Evolutionary conservation across 2,797 vertebrate species (phyloP).

Genomic region (Tapirus indicus): DNA sequence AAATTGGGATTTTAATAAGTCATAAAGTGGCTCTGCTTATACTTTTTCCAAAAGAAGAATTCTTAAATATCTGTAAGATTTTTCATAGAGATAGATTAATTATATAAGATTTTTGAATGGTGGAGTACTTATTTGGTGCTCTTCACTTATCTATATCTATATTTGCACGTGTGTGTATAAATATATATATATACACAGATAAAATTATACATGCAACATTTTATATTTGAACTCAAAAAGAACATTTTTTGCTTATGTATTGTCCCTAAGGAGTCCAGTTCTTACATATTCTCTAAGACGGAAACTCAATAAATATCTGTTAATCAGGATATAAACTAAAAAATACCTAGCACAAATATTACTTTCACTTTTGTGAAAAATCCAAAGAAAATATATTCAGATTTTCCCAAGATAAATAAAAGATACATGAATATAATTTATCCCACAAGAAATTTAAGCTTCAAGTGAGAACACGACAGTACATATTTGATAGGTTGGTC

Average conservation of each 20-base stretch:
- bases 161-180: not conserved
- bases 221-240: not conserved
- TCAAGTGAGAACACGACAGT: not conserved
- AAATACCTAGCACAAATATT: not conserved
- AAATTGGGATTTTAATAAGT: not conserved
- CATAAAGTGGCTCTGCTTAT: not conserved
- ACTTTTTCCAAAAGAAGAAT: not conserved
- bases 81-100: not conserved
- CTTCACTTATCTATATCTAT: not conserved
- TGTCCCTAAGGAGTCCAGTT: not conserved
- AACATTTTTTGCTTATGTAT: not conserved
- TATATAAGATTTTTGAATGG: not conserved
- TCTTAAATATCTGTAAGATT: slow-evolving; percentile 1
- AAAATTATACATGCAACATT: not conserved
- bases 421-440: not conserved
- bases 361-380: not conserved
- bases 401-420: not conserved
- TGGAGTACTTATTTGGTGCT: not conserved
- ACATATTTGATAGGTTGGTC: not conserved
- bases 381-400: not conserved
- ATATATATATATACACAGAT: not conserved
- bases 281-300: not conserved
- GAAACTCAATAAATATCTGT: not conserved
- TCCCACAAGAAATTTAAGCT: not conserved
- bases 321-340: not conserved